Conservation (phyloP, 2,113 vertebrate genomes). For the Candoia aspera region DNA sequence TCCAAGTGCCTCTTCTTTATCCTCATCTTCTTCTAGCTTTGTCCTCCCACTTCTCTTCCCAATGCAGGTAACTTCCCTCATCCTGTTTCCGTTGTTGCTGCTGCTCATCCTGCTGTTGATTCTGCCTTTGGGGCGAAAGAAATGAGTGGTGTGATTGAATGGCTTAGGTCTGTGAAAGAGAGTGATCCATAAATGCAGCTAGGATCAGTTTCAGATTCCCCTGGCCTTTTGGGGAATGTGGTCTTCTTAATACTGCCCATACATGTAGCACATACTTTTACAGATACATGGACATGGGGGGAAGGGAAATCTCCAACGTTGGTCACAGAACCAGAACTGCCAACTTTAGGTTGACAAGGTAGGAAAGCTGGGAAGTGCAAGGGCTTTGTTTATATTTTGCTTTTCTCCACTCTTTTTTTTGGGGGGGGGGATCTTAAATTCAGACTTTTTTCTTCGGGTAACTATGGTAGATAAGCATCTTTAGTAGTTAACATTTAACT, state of each 20-base stretch:
- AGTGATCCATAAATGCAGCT: background rate
- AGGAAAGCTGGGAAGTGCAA: too few species aligned
- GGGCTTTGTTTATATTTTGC: too few species aligned
- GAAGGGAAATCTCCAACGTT: too few species aligned
- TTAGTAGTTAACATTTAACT: too few species aligned
- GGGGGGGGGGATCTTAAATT: too few species aligned
- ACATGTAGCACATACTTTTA: background rate
- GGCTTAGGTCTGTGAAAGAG: background rate
- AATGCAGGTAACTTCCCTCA: background rate
- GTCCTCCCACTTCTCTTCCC: background rate
- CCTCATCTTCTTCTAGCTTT: background rate
- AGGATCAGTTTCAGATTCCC: background rate
- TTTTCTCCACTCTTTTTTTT: too few species aligned
- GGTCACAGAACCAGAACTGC: too few species aligned
- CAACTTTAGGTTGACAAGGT: too few species aligned
- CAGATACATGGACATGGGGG: too few species aligned
- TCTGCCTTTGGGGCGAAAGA: background rate
- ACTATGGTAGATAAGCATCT: too few species aligned
- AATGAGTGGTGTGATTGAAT: background rate
- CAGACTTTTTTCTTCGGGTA: too few species aligned
- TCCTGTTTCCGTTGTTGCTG: background rate
- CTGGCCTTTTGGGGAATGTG: background rate
- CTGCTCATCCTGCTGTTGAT: background rate
- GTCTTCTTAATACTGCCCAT: background rate
- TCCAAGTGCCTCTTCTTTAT: background rate